Conservation (phyloP, 2,113 vertebrate genomes). For the Aegotheles bennettii region DNA sequence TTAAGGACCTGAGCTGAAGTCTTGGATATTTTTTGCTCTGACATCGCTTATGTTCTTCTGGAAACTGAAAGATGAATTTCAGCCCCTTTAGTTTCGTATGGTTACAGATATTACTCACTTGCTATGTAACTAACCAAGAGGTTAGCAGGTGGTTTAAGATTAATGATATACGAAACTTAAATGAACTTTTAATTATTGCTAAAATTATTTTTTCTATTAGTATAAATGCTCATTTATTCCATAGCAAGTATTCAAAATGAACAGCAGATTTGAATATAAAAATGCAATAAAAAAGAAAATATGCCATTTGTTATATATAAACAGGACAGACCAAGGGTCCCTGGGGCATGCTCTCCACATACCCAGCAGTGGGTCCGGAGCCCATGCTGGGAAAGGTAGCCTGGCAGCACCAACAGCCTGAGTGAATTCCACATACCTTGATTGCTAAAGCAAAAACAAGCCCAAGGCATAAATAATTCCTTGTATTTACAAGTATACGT, state of each 20-base stretch:
- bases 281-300: not conserved
- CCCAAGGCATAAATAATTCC: rapidly evolving
- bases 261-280: not conserved
- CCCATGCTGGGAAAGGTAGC: not conserved
- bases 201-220: not conserved
- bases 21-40: not conserved
- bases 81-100: not conserved
- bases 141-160: not conserved
- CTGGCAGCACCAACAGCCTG: not conserved
- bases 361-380: not conserved
- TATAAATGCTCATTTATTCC: not conserved
- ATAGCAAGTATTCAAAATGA: not conserved
- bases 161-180: not conserved
- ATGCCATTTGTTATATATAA: not conserved
- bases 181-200: not conserved
- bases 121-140: not conserved
- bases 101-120: not conserved
- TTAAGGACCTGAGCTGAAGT: not conserved
- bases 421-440: not conserved
- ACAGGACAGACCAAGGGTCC: not conserved
- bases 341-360: rapidly evolving
- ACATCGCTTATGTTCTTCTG: not conserved
- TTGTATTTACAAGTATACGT: not conserved
- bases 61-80: not conserved
- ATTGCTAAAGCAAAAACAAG: not conserved